A percentile compares a stretch with the other conserved stretches of the same genome.
Conservation (phyloP, 2,888 invertebrate species). For the Ashinkailepas kermadecensis region DNA sequence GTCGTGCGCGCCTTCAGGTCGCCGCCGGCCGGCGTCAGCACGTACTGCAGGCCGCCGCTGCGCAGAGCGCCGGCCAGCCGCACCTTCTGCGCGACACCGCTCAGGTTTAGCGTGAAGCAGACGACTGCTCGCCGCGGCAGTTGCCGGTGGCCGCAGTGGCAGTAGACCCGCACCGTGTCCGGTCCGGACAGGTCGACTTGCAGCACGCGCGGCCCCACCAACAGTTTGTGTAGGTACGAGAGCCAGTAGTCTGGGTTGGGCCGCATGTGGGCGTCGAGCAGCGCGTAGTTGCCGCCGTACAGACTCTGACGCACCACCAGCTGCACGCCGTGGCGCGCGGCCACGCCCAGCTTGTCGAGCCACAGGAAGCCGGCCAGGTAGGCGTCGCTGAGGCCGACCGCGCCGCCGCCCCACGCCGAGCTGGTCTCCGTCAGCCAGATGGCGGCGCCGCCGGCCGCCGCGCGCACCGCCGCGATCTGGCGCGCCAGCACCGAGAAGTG, state of each 20-base stretch:
- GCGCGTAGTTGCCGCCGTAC: constrained; percentile 58
- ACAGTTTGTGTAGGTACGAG: constrained; percentile 64
- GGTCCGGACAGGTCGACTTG: constrained; percentile 40
- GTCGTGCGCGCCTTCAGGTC: constrained; percentile 37
- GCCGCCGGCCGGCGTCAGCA: constrained; percentile 30
- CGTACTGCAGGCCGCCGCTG: constrained; percentile 31
- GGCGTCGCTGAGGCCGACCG: constrained; percentile 56
- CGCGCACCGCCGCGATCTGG: constrained; percentile 25
- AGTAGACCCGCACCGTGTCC: constrained; percentile 54
- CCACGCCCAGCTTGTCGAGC: constrained; percentile 64
- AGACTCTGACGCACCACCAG: constrained; percentile 66
- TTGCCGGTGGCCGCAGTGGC: constrained; percentile 57
- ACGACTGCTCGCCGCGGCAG: neutral
- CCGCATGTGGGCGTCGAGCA: constrained; percentile 49
- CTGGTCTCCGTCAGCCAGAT: constrained; percentile 54
- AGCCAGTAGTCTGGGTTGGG: constrained; percentile 59
- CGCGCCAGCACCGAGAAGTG: constrained; percentile 27
- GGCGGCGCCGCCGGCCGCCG: constrained; percentile 24
- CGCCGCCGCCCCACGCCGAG: constrained; percentile 67
- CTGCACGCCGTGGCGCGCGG: constrained; percentile 58
- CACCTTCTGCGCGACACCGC: constrained; percentile 26
- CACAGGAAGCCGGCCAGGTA: constrained; percentile 64
- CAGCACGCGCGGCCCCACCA: constrained; percentile 64
- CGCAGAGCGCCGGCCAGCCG: constrained; percentile 22
- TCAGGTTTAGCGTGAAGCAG: neutral